Percentiles rank a stretch among this genome's conserved stretches.
phyloP scores from a whole-genome alignment of 2,113 vertebrate genomes.

The Acanthisitta chloris region DNA sequence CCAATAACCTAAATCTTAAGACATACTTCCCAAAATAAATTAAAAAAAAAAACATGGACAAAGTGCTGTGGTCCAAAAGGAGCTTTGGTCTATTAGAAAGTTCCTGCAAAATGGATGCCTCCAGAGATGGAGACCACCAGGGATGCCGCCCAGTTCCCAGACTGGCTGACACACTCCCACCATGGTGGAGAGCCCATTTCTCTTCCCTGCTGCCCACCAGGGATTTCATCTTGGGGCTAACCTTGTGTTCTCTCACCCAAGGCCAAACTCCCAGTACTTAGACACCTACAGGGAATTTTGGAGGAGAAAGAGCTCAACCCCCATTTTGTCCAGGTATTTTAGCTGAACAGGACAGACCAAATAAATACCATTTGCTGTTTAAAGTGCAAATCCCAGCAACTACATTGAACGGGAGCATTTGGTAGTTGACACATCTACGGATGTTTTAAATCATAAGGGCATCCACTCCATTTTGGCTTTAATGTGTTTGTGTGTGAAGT shows the following conservation, averaged over 20 bases:
- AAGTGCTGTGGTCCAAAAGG: neutral
- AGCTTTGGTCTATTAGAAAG: neutral
- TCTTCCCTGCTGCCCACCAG: neutral
- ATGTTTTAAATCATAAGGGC: constrained; percentile 82
- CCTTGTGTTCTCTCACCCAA: neutral
- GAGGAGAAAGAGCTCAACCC: neutral
- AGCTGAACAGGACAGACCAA: neutral
- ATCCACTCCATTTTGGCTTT: constrained; percentile 70
- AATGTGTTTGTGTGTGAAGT: constrained; percentile 72
- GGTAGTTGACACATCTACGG: constrained; percentile 76
- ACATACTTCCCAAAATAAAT: neutral
- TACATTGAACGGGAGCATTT: constrained; percentile 70
- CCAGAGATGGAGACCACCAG: neutral
- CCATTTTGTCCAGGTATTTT: neutral
- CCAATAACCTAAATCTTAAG: fast-evolving
- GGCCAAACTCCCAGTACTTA: neutral
- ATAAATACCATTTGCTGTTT: constrained; percentile 70
- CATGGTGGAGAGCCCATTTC: neutral
- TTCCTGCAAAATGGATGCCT: neutral
- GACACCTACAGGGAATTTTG: neutral
- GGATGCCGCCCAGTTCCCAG: neutral
- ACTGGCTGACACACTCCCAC: neutral
- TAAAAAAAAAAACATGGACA: neutral
- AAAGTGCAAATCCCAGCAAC: constrained; percentile 70
- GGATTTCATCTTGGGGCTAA: neutral